Evolutionary conservation across 2,113 vertebrate genomes (phyloP).

Genomic region (Hypocryptadius cinnamomeus): DNA sequence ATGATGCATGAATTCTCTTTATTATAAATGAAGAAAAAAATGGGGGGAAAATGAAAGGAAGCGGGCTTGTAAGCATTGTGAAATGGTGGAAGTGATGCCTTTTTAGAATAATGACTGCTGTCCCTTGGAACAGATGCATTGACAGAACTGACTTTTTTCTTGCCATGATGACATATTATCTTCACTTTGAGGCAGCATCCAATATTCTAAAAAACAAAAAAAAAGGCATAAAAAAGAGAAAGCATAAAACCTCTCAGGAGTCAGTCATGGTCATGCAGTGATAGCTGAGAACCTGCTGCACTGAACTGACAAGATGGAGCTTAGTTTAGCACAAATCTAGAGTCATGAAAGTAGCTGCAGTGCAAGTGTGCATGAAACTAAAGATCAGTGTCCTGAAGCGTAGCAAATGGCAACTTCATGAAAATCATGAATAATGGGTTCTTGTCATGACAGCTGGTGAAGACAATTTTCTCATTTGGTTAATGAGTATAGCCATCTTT

Average conservation of each 20-base stretch:
- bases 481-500: not conserved
- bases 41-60: not conserved
- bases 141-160: not conserved
- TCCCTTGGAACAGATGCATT: not conserved
- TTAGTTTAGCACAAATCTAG: not conserved
- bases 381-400: not conserved
- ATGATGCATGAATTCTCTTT: not conserved
- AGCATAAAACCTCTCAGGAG: not conserved
- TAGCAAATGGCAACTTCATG: not conserved
- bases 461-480: not conserved
- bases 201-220: not conserved
- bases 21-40: not conserved
- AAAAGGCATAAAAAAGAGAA: too few relatives aligned
- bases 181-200: not conserved
- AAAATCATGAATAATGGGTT: not conserved
- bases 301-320: not conserved
- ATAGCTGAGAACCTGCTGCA: not conserved
- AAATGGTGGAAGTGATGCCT: not conserved
- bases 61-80: not conserved
- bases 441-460: not conserved
- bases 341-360: not conserved
- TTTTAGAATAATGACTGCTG: not conserved
- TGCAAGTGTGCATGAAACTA: not conserved
- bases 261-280: not conserved
- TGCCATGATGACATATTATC: not conserved